Conservation (phyloP, 2,113 vertebrate species). For the Balaeniceps rex region DNA sequence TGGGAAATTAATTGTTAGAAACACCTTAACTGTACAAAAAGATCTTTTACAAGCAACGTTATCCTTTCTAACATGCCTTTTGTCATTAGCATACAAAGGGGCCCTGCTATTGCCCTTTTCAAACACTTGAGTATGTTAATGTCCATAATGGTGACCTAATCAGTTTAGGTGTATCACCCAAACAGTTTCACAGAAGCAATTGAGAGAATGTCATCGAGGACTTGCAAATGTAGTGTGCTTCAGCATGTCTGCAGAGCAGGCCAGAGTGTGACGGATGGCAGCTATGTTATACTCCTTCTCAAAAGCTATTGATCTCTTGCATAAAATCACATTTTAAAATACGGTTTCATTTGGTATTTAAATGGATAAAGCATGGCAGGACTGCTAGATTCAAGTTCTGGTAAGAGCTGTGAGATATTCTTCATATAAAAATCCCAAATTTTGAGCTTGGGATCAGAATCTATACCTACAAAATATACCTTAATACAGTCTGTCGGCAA, state of each 20-base stretch:
- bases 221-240: conserved; percentile 31
- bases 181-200: conserved; percentile 11
- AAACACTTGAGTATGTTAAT: conserved; percentile 53
- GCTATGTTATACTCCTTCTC: neutral
- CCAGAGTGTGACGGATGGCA: neutral
- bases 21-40: neutral
- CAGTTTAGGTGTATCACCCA: conserved; percentile 33
- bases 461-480: neutral
- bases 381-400: neutral
- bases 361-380: neutral
- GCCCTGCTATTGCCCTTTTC: conserved; percentile 27
- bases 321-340: neutral
- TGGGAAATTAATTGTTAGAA: conserved; percentile 27
- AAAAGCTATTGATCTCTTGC: neutral
- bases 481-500: neutral
- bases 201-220: neutral
- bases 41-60: neutral
- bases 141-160: conserved; percentile 36
- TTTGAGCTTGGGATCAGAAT: neutral
- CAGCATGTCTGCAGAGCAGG: neutral
- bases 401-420: neutral
- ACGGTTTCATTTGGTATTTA: neutral
- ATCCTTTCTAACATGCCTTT: conserved; percentile 51
- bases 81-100: conserved; percentile 40
- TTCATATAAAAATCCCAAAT: neutral